Conservation (phyloP, 2,113 vertebrate genomes). For the Archocentrus centrarchus region DNA sequence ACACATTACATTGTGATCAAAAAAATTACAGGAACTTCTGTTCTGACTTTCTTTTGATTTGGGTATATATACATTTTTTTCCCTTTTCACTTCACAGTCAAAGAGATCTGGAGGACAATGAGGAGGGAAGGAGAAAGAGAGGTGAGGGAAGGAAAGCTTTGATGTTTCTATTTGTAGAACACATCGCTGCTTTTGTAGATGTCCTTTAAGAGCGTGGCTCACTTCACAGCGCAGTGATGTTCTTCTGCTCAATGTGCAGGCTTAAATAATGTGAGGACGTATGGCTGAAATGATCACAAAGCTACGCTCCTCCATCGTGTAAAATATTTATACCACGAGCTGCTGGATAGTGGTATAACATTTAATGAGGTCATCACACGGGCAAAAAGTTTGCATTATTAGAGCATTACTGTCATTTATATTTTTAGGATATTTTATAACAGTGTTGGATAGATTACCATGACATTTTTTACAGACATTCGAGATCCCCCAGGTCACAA, state of each 20-base stretch:
- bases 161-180: slow-evolving; percentile 15
- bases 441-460: neutral
- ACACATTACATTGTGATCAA: slow-evolving; percentile 55
- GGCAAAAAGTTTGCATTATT: neutral
- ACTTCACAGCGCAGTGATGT: neutral
- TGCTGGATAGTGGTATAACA: neutral
- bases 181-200: slow-evolving; percentile 21
- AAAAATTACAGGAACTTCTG: slow-evolving; percentile 23
- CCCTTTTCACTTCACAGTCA: neutral
- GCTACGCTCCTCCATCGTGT: neutral
- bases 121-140: slow-evolving; percentile 11
- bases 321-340: neutral
- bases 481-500: too few relatives aligned
- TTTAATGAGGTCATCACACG: too few relatives aligned
- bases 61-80: neutral
- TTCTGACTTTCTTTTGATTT: slow-evolving; percentile 35
- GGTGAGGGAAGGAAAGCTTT: slow-evolving; percentile 15
- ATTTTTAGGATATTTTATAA: neutral
- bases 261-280: slow-evolving; percentile 10
- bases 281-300: neutral
- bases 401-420: neutral
- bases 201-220: slow-evolving; percentile 28
- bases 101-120: slow-evolving; percentile 13
- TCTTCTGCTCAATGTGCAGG: slow-evolving; percentile 14
- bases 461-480: neutral